Evolutionary conservation across 2,797 vertebrate genomes (phyloP).

Genomic region (Champsocephalus esox): DNA sequence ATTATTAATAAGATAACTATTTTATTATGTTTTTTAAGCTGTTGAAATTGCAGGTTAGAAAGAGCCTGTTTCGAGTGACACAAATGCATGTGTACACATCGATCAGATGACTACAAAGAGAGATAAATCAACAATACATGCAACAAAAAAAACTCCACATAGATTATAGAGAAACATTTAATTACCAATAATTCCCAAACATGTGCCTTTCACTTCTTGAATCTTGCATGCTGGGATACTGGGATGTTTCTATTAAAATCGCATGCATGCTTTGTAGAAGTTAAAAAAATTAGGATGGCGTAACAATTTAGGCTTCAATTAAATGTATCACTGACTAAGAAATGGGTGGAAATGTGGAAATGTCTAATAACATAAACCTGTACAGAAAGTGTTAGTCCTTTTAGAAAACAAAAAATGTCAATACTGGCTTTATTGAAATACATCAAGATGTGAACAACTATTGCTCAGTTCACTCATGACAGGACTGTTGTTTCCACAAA

Average conservation of each 20-base stretch:
- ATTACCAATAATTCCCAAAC: no score
- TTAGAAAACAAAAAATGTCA: background rate
- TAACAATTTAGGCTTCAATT: background rate
- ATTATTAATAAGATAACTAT: slow-evolving; percentile 24
- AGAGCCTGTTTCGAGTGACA: no score
- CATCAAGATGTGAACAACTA: background rate
- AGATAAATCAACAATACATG: background rate
- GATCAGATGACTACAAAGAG: background rate
- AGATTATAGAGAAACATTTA: background rate
- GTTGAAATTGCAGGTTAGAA: background rate
- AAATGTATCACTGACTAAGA: background rate
- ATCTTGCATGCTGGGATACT: background rate
- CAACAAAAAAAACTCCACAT: background rate
- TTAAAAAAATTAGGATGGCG: background rate
- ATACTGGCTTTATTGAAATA: background rate
- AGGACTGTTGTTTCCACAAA: background rate
- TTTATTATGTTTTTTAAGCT: slow-evolving; percentile 16
- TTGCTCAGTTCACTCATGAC: background rate
- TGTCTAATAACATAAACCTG: background rate
- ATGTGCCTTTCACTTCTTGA: no score
- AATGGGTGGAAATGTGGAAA: background rate
- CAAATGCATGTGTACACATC: no score
- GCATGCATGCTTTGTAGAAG: background rate
- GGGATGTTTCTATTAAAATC: background rate
- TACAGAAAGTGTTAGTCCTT: background rate